Evolutionary conservation across 2,888 invertebrate genomes (phyloP).

Genomic region (Acrocyrtus sp.): DNA sequence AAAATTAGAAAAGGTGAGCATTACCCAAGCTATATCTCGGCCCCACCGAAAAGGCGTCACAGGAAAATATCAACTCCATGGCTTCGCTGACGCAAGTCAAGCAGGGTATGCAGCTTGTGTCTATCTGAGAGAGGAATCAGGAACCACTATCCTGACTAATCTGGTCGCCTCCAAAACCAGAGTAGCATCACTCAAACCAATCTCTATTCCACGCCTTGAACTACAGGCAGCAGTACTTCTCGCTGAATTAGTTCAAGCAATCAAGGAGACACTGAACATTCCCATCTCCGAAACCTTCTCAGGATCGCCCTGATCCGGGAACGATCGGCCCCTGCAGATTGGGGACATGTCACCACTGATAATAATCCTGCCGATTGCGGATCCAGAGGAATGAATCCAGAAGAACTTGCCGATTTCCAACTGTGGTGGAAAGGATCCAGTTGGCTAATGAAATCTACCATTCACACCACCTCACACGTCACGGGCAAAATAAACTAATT

Average conservation of each 20-base stretch:
- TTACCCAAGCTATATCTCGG: too few relatives aligned
- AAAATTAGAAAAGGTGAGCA: too few relatives aligned
- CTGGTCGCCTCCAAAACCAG: slow-evolving; percentile 41
- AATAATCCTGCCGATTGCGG: slow-evolving; percentile 64
- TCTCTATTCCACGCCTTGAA: slow-evolving; percentile 59
- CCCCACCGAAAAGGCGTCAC: too few relatives aligned
- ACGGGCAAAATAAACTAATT: too few relatives aligned
- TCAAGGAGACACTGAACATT: slow-evolving; percentile 9
- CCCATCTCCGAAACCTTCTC: background rate
- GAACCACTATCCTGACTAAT: background rate
- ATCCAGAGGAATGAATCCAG: slow-evolving; percentile 57
- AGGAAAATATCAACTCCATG: slow-evolving; percentile 14
- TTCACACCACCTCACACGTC: too few relatives aligned
- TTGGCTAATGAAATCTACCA: too few relatives aligned
- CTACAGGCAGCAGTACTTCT: slow-evolving; percentile 52
- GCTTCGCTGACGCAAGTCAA: slow-evolving; percentile 60
- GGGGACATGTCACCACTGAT: slow-evolving; percentile 59
- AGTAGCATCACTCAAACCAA: slow-evolving; percentile 58
- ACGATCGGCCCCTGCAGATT: slow-evolving; percentile 26
- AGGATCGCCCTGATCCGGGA: slow-evolving; percentile 59
- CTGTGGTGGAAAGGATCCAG: slow-evolving; percentile 63
- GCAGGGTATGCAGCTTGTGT: slow-evolving; percentile 57
- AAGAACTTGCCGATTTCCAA: slow-evolving; percentile 18
- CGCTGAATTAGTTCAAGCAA: slow-evolving; percentile 7
- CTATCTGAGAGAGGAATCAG: slow-evolving; percentile 36